Evolutionary conservation across 2,113 vertebrate species (phyloP).

Genomic region (Neotoma lepida): DNA sequence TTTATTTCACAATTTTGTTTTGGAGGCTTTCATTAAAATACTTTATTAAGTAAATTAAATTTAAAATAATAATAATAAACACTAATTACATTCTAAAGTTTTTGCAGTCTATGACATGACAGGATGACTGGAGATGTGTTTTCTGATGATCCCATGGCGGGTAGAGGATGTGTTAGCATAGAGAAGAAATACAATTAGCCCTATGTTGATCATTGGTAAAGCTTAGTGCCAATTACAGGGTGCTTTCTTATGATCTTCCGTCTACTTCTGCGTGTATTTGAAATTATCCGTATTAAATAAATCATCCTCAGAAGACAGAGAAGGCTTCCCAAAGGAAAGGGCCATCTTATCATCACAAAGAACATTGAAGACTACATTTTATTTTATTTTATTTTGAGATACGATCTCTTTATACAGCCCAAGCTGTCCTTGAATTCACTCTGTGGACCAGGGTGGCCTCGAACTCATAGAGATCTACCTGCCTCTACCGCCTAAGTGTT

Average conservation of each 20-base stretch:
- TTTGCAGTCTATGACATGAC: constrained; percentile 31
- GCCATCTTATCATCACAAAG: constrained; percentile 35
- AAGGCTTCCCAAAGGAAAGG: background rate
- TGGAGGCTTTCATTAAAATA: constrained; percentile 36
- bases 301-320: background rate
- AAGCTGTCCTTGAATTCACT: background rate
- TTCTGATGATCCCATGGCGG: background rate
- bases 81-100: background rate
- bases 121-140: background rate
- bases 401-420: background rate
- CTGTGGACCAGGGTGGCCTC: background rate
- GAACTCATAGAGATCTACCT: background rate
- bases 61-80: background rate
- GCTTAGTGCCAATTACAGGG: background rate
- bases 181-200: background rate
- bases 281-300: constrained; percentile 50
- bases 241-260: constrained; percentile 1
- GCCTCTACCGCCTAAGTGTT: background rate
- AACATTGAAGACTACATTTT: background rate
- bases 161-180: background rate
- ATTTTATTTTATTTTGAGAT: background rate
- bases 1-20: constrained; percentile 24
- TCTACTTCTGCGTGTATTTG: constrained; percentile 30
- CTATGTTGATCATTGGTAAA: background rate
- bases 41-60: background rate